A percentile compares a stretch with the other conserved stretches of the same genome.
phyloP scores from a whole-genome alignment of 2,113 vertebrate species.

The Mesocricetus auratus region DNA sequence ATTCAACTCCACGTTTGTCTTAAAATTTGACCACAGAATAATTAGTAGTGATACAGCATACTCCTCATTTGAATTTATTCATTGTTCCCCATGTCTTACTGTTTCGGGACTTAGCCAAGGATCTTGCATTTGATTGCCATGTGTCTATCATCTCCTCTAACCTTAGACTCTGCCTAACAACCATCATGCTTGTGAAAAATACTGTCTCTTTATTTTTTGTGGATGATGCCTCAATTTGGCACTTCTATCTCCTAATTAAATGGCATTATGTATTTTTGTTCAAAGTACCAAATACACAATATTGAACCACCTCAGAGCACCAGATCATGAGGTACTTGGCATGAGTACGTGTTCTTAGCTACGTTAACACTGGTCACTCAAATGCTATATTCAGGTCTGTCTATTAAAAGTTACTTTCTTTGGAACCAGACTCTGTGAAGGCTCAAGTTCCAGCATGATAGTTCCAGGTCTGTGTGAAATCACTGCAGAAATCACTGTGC shows the following conservation, averaged over 20 bases:
- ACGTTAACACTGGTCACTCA: neutral
- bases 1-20: neutral
- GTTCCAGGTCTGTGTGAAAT: neutral
- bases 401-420: neutral
- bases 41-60: neutral
- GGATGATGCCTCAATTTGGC: neutral
- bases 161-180: neutral
- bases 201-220: neutral
- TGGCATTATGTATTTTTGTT: neutral
- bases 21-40: neutral
- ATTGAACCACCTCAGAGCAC: neutral
- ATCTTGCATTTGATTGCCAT: neutral
- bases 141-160: neutral
- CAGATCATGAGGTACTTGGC: neutral
- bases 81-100: neutral
- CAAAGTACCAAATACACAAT: neutral
- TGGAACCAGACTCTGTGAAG: constrained; percentile 31
- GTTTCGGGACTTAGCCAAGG: neutral
- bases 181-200: neutral
- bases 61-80: neutral
- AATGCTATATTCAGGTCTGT: neutral
- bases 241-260: constrained; percentile 2
- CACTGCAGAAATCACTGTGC: too few relatives aligned
- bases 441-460: neutral
- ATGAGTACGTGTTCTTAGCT: neutral